A percentile compares a stretch with the other conserved stretches of the same genome.
Evolutionary conservation across 2,113 vertebrate species (phyloP).

Genomic region (Protomyctophum bolini): DNA sequence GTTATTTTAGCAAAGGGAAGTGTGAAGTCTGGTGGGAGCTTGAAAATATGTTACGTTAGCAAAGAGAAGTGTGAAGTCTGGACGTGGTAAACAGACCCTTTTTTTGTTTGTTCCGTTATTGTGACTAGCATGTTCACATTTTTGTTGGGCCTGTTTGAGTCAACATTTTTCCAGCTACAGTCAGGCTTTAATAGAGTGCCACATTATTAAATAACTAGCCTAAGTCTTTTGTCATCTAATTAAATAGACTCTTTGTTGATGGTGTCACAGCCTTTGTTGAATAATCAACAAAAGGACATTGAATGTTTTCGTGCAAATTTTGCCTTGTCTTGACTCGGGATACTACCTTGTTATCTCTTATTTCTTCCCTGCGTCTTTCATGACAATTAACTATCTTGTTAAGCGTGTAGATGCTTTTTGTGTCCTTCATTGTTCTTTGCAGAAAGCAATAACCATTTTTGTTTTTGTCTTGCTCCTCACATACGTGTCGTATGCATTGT

Average conservation of each 20-base stretch:
- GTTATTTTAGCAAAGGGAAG: slow-evolving; percentile 9
- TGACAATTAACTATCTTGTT: slow-evolving; percentile 17
- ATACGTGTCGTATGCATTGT: slow-evolving; percentile 50
- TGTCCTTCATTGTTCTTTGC: slow-evolving; percentile 40
- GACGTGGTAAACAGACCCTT: neutral
- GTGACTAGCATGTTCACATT: neutral
- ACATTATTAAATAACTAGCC: neutral
- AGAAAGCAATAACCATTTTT: slow-evolving; percentile 34
- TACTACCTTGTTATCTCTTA: neutral
- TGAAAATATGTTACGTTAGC: slow-evolving; percentile 10
- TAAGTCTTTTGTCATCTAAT: neutral
- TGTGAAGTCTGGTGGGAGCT: neutral
- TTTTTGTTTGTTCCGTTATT: neutral
- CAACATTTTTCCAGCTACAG: neutral
- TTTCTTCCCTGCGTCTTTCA: slow-evolving; percentile 1
- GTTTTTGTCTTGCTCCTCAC: slow-evolving; percentile 46
- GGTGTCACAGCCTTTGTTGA: neutral
- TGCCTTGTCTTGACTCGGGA: neutral
- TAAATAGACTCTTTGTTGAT: neutral
- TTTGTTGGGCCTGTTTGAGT: slow-evolving; percentile 8
- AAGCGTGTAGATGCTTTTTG: slow-evolving; percentile 29
- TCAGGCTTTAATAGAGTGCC: neutral
- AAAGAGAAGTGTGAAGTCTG: slow-evolving; percentile 1
- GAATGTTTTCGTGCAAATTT: neutral
- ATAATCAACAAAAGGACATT: slow-evolving; percentile 8